phyloP scores from a whole-genome alignment of 2,888 invertebrate genomes.

The Iselma pallidipennis region DNA sequence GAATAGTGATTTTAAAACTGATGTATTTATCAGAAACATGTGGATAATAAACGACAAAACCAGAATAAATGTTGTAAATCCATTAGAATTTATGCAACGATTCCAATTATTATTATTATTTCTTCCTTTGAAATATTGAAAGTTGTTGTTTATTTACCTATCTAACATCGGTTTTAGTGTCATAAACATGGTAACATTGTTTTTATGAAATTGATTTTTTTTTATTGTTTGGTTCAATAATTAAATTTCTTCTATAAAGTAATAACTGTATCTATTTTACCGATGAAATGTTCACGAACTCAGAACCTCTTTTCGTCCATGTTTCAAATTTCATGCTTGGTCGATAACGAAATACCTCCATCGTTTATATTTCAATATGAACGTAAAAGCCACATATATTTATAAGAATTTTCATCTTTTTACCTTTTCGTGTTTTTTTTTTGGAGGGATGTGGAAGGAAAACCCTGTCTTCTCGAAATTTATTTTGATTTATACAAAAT shows the following conservation, averaged over 20 bases:
- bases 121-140: background rate
- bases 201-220: background rate
- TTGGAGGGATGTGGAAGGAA: no score
- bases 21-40: no score
- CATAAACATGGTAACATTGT: background rate
- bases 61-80: background rate
- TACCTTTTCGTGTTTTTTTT: no score
- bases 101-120: background rate
- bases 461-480: background rate
- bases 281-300: conserved; percentile 2
- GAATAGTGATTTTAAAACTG: background rate
- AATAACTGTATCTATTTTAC: background rate
- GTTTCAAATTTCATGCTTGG: conserved; percentile 14
- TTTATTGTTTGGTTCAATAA: background rate
- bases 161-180: background rate
- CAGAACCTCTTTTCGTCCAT: conserved; percentile 5
- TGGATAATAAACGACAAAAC: background rate
- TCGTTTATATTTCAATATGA: conserved; percentile 1
- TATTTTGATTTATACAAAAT: background rate
- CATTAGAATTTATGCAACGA: background rate
- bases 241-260: background rate
- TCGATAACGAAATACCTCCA: conserved; percentile 10
- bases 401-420: background rate
- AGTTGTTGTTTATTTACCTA: background rate
- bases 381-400: background rate